Conservation (phyloP, 2,797 vertebrate species). For the Gymnodraco acuticeps region DNA sequence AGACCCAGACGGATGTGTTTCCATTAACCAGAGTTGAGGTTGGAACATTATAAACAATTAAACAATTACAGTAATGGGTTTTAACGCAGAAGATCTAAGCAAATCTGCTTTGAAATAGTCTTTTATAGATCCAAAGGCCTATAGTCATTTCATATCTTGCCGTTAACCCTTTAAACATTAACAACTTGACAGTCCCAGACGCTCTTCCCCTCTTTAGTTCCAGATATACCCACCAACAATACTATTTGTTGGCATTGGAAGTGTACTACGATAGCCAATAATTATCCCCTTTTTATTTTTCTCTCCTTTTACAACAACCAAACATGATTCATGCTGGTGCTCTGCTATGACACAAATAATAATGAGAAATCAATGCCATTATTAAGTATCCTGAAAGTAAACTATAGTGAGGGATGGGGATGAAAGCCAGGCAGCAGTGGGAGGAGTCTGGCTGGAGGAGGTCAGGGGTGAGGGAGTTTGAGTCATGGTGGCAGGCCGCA, state of each 20-base stretch:
- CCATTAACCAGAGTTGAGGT: slow-evolving; percentile 77
- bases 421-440: slow-evolving; percentile 5
- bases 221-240: slow-evolving; percentile 37
- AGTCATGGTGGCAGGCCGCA: slow-evolving; percentile 34
- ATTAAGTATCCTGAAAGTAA: slow-evolving; percentile 41
- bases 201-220: slow-evolving; percentile 53
- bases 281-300: slow-evolving; percentile 14
- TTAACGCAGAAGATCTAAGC: slow-evolving; percentile 68
- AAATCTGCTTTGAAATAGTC: slow-evolving; percentile 67
- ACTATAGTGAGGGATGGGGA: slow-evolving; percentile 9
- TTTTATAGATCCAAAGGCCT: slow-evolving; percentile 63
- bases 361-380: slow-evolving; percentile 44
- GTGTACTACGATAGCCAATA: slow-evolving; percentile 10
- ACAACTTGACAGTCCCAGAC: slow-evolving; percentile 37
- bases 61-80: slow-evolving; percentile 79
- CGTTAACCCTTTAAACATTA: slow-evolving; percentile 59
- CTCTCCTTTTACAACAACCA: slow-evolving; percentile 31
- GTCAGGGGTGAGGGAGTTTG: slow-evolving; percentile 27
- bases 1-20: slow-evolving; percentile 79
- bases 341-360: slow-evolving; percentile 39
- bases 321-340: slow-evolving; percentile 36
- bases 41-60: slow-evolving; percentile 85
- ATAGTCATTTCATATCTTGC: slow-evolving; percentile 62
- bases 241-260: slow-evolving; percentile 34
- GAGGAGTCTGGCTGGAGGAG: slow-evolving; percentile 3